Evolutionary conservation across 2,113 vertebrate genomes (phyloP), one percentile per base, ranked within the genome.

Genomic region (Xiphophorus maculatus): DNA sequence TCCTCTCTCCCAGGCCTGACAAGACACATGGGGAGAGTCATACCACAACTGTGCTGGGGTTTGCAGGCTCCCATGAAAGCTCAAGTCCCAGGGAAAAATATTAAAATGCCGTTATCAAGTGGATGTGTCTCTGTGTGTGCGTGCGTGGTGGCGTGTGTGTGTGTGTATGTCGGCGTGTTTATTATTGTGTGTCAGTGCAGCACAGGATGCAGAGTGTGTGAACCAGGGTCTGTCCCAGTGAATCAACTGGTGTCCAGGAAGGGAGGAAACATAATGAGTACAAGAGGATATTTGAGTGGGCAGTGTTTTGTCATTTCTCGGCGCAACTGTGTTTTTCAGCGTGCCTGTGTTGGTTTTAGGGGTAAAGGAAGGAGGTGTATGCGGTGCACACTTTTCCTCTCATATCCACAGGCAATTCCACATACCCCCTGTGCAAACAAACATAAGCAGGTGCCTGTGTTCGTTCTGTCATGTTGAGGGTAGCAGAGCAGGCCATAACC

Each of bases 61-160:
- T 94, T 95, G 88, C 92, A 94, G 90, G 91, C 90, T 95, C 94
- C 94, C 92, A 91, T 89, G 93, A 91, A 95, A 93, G 88, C 90
- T 77, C 69, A 79, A 78, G 73, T 87, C 87, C 90, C 84, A 81
- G 32, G 81, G 83, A 89, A 87, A 60, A 71, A 66, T 78, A 82
- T 78, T 79, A 83, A 84, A 84, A 61, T 61, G 63, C 51, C 85
- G 74, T 81, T 87, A 81, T 81, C 77, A 81, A 82, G 75, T 73
- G 7, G 87, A 63, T 76, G 79, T 75, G 74, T 87, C 64, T 85
- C 12, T 42, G 83, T 79, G 80, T 74, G 78, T 84, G 28, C 28
- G 68, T 83, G 84, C 37, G 37, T n/a, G n/a, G n/a, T n/a, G 9
- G 83, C 75, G 80, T 74, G 78, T 5, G 32, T 33, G 32, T 7